Percentiles rank a stretch among this genome's conserved stretches.
Evolutionary conservation across 2,113 vertebrate species (phyloP).

Genomic region (Vulpes vulpes): DNA sequence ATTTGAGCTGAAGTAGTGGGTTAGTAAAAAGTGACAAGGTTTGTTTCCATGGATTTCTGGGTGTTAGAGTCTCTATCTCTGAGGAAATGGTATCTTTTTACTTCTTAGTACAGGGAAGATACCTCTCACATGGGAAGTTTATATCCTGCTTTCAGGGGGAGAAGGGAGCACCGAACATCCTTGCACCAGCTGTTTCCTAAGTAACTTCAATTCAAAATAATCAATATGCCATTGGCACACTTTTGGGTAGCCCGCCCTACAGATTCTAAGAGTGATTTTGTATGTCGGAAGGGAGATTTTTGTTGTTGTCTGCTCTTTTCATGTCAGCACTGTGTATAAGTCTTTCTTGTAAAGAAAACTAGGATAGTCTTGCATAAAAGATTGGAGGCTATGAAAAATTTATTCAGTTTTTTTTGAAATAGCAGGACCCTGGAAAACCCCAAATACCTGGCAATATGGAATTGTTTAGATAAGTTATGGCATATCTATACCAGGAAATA

Average conservation of each 20-base stretch:
- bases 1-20: not conserved
- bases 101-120: not conserved
- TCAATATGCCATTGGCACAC: not conserved
- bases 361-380: not conserved
- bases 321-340: not conserved
- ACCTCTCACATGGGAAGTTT: not conserved
- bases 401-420: slow-evolving; percentile 39
- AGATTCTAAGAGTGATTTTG: not conserved
- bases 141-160: not conserved
- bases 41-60: not conserved
- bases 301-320: slow-evolving; percentile 13
- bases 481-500: not conserved
- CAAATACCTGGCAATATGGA: not conserved
- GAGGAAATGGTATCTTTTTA: not conserved
- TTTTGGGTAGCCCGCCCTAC: not conserved
- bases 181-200: not conserved
- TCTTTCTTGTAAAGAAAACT: slow-evolving; percentile 55
- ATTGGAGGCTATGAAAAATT: not conserved
- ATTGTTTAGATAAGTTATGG: not conserved
- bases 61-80: not conserved
- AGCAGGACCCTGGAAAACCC: not conserved
- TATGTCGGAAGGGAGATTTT: not conserved
- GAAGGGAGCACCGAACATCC: not conserved
- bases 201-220: not conserved
- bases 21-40: not conserved